Evolutionary conservation across 2,113 vertebrate species (phyloP).

Genomic region (Dipodomys spectabilis): DNA sequence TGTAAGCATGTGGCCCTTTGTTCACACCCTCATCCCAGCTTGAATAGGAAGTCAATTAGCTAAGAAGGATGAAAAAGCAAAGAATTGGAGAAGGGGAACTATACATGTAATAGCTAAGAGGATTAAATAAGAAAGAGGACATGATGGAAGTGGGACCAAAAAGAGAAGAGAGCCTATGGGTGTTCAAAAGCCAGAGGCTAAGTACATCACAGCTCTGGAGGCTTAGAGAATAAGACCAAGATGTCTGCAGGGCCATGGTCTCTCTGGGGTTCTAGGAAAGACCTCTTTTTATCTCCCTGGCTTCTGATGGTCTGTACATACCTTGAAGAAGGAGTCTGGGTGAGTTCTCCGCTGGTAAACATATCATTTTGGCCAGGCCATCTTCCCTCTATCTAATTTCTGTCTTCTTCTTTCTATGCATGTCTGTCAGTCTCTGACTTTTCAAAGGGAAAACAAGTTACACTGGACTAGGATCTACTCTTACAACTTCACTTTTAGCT

Average conservation of each 20-base stretch:
- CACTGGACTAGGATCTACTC: rapidly evolving
- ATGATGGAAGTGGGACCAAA: neutral
- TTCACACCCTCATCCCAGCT: too few species aligned
- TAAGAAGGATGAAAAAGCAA: neutral
- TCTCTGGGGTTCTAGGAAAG: too few species aligned
- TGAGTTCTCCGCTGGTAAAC: neutral
- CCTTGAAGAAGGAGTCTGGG: neutral
- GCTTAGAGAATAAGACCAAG: neutral
- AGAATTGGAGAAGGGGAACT: neutral
- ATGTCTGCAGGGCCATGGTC: rapidly evolving
- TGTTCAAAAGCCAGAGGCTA: neutral
- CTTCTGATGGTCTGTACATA: neutral
- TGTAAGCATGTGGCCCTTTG: too few species aligned
- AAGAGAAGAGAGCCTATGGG: too few species aligned
- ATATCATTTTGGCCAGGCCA: neutral
- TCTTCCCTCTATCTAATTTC: neutral
- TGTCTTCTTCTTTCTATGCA: neutral
- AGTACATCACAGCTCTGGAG: neutral
- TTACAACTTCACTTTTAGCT: neutral
- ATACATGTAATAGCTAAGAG: neutral
- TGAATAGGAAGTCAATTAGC: neutral
- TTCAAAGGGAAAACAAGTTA: neutral
- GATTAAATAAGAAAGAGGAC: neutral
- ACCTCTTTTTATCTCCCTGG: neutral
- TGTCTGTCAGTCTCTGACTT: neutral